These are phyloP conservation scores for Drosophila peninsularis DNA, from an alignment of 2,888 invertebrate genomes.

Conservation along the genomic window DNA sequence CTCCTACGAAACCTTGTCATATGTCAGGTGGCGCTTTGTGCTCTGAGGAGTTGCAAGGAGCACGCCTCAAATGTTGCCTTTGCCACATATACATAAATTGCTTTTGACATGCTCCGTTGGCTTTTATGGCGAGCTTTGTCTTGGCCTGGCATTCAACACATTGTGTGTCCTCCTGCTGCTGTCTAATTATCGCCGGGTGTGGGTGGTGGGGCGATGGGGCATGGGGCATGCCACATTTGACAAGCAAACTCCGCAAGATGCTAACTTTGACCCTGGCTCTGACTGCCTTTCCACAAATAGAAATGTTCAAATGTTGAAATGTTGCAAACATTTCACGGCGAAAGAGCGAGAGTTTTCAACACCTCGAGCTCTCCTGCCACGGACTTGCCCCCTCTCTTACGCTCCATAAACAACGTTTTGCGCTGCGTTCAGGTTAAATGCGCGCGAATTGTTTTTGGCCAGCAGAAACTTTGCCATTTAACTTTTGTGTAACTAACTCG, in stretches of 20 bases:
- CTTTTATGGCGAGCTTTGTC: constrained; percentile 75
- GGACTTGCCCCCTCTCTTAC: neutral
- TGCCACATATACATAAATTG: constrained; percentile 67
- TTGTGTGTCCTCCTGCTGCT: constrained; percentile 20
- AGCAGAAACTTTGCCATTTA: constrained; percentile 70
- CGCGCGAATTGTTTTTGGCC: constrained; percentile 78
- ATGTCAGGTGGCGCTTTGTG: constrained; percentile 55
- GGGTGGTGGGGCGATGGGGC: constrained; percentile 11
- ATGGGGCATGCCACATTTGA: constrained; percentile 59
- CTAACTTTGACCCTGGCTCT: constrained; percentile 23
- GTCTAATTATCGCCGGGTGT: constrained; percentile 44
- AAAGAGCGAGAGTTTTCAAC: constrained; percentile 14
- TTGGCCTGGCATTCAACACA: constrained; percentile 66
- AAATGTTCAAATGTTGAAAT: constrained; percentile 57
- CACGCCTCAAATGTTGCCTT: constrained; percentile 28
- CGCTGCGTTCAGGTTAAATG: constrained; percentile 77
- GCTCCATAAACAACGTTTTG: constrained; percentile 62
- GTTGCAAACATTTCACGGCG: constrained; percentile 37
- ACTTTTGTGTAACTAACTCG: constrained; percentile 66
- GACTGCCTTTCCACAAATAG: constrained; percentile 33
- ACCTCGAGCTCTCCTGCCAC: neutral
- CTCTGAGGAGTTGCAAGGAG: constrained; percentile 34
- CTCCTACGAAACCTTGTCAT: constrained; percentile 31
- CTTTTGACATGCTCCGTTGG: constrained; percentile 76
- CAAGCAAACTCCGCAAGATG: constrained; percentile 37